Base-by-base conservation (phyloP, 2,113 vertebrate genomes). In the Tricholaema leucomelas region DNA sequence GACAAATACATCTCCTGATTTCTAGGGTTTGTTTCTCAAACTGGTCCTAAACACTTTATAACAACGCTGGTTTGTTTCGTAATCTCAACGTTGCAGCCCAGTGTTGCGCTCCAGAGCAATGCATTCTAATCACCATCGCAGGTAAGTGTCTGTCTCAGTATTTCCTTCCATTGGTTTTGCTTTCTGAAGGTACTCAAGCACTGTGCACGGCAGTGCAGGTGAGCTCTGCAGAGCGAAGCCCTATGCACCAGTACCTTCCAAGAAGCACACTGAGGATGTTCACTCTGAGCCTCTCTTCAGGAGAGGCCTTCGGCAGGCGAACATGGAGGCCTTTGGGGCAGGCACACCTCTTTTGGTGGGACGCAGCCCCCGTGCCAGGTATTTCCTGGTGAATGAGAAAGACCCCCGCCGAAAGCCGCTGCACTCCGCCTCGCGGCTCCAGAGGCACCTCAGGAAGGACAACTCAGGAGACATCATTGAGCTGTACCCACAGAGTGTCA, bases 281-380 rank as follows among this genome's bases (percentile, higher is more conserved):
- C 97, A 94, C 78, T 98, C 98, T 8, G 98, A 99, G 30, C 98
- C 98, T 16, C 96, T 98, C 50, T 98, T 98, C 96, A 98, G 97
- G 78, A 99, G 98, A 96, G 95, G 95, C 66, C 76, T 97, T 23
- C 94, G 88, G 19, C 96, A 97, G 8, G 31, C 97, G 30, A 96
- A 96, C 56, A 95, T 95, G 0, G 97, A 98, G 63, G 83, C 96
- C 15, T 59, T 70, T 24, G 97, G 75, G 60, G 97, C 86, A 12
- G 85, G 85, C 0, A 94, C 93, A 19, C 97, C 96, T 48, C 96
- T 91, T 54, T 97, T 98, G 20, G 76, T 78, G 5, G 97, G 97
- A 27, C 97, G 91, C 0, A 96, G 97, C 8, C 94, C 98, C 15
- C 98, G 95, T 8, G 61, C 98, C 36, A 98, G 98, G 46, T 99